A percentile compares a stretch with the other conserved stretches of the same genome.
phyloP scores from a whole-genome alignment of 2,113 vertebrate species.

The Onychorhynchus coronatus region DNA sequence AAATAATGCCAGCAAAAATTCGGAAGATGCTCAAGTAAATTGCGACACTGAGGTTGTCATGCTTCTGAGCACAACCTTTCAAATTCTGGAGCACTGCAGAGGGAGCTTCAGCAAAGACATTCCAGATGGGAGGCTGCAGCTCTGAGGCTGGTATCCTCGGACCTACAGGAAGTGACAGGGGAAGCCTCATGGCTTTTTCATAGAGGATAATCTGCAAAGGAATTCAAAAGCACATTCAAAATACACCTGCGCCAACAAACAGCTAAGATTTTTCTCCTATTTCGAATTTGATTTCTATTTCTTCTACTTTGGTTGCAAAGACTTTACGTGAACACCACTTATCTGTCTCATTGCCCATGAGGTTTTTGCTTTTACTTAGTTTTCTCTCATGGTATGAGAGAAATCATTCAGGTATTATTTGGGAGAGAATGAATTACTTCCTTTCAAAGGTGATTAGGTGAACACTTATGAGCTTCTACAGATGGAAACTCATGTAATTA shows the following conservation, averaged over 20 bases:
- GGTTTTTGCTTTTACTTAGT: not conserved
- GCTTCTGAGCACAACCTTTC: conserved; percentile 41
- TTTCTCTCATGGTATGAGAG: not conserved
- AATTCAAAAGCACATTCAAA: conserved; percentile 26
- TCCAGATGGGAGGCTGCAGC: conserved; percentile 54
- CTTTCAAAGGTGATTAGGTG: not conserved
- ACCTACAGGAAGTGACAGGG: conserved; percentile 71
- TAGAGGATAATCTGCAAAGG: conserved; percentile 71
- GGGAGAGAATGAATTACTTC: not conserved
- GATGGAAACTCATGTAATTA: not conserved
- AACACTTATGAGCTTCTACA: not conserved
- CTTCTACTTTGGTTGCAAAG: not conserved
- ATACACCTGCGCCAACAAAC: not conserved
- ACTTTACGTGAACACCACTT: not conserved
- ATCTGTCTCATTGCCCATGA: not conserved
- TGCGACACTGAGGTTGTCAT: not conserved
- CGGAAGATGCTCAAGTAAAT: not conserved
- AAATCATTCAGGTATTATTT: not conserved
- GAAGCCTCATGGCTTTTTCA: conserved; percentile 68
- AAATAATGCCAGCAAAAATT: not conserved
- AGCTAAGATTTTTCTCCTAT: not conserved
- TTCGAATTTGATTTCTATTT: not conserved
- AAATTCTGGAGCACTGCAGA: conserved; percentile 4
- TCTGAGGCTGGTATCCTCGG: not conserved
- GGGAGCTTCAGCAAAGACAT: conserved; percentile 57